A percentile compares a stretch with the other conserved stretches of the same genome.
Conservation (phyloP, 2,797 vertebrate species). For the Nannoperca obscura region DNA sequence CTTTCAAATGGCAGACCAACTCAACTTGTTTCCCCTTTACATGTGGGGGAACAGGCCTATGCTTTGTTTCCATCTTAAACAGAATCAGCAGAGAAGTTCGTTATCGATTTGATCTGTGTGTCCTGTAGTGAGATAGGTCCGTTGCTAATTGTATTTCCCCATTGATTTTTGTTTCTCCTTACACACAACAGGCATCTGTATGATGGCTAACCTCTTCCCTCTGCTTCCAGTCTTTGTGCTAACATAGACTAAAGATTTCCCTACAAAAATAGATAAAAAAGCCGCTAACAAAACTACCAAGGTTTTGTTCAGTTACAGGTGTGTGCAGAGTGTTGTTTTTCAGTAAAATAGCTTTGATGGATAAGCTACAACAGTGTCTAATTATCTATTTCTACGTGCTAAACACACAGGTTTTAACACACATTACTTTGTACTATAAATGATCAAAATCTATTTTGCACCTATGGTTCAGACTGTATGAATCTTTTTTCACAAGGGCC, state of each 20-base stretch:
- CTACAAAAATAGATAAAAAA: neutral
- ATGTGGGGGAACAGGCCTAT: neutral
- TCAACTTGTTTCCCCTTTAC: neutral
- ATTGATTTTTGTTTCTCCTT: neutral
- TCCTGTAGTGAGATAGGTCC: too few species aligned
- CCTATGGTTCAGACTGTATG: neutral
- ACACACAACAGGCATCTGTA: neutral
- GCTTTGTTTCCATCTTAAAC: neutral
- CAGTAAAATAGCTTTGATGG: neutral
- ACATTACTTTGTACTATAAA: too few species aligned
- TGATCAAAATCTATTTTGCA: too few species aligned
- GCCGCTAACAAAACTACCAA: neutral
- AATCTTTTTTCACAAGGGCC: neutral
- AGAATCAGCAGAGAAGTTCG: neutral
- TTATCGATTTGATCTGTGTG: too few species aligned
- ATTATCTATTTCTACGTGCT: neutral
- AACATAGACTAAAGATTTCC: too few species aligned
- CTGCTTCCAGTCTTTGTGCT: too few species aligned
- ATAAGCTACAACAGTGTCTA: neutral
- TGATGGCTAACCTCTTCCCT: neutral
- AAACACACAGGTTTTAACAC: too few species aligned
- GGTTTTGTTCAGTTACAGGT: neutral
- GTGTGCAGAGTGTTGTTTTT: neutral
- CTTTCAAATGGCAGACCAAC: neutral
- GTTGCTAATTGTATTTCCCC: neutral